Evolutionary conservation across 1,140 invertebrate genomes (phyloP).

Genomic region (Aphelinus atriplicis): DNA sequence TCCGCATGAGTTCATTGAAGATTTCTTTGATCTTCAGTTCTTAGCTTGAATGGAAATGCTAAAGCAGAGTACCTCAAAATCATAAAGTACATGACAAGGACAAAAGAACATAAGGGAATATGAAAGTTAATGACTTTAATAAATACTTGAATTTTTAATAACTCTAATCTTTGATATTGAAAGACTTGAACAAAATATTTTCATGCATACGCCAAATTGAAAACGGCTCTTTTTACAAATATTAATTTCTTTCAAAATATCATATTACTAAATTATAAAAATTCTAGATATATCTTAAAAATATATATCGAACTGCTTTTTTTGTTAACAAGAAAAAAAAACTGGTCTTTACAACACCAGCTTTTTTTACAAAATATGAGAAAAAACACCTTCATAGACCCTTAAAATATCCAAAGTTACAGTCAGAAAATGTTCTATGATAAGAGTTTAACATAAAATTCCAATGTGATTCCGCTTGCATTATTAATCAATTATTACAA

Average conservation of each 20-base stretch:
- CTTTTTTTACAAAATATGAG: too few species aligned
- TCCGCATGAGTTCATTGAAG: conserved; percentile 37
- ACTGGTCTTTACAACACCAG: too few species aligned
- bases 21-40: conserved; percentile 35
- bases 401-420: background rate
- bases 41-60: conserved; percentile 31
- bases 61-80: conserved; percentile 29
- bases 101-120: conserved; percentile 14
- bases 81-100: too few species aligned
- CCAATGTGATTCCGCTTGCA: conserved; percentile 23
- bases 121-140: conserved; percentile 21
- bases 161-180: too few species aligned
- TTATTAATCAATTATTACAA: conserved; percentile 36
- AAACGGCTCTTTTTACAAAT: too few species aligned
- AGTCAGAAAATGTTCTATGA: background rate
- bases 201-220: background rate
- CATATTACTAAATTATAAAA: too few species aligned
- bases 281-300: too few species aligned
- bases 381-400: background rate
- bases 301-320: too few species aligned
- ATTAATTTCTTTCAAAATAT: too few species aligned
- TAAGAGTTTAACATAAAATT: conserved; percentile 18
- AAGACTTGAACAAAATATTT: background rate
- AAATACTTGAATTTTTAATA: too few species aligned
- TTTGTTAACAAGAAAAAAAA: too few species aligned